Evolutionary conservation across 2,888 invertebrate species (phyloP).

Genomic region (Lymantria dispar): DNA sequence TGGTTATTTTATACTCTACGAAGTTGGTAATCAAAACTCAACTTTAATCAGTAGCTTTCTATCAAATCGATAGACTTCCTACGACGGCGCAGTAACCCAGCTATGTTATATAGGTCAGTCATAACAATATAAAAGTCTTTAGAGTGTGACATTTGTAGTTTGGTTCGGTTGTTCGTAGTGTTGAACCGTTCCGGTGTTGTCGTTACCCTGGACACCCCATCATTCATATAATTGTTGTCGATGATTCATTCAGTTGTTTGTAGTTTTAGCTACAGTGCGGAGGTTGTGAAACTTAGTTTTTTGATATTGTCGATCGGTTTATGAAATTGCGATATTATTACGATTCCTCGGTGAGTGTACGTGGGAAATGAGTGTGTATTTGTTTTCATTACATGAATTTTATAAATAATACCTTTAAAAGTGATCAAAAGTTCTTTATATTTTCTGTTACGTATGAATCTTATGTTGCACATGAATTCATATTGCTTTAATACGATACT

Average conservation of each 20-base stretch:
- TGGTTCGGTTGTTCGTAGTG: conserved; percentile 51
- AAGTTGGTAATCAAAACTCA: conserved; percentile 49
- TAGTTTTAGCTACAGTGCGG: conserved; percentile 40
- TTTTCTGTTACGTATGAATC: too few species aligned
- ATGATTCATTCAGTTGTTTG: conserved; percentile 54
- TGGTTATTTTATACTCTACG: conserved; percentile 39
- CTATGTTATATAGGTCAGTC: conserved; percentile 42
- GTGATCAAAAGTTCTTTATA: too few species aligned
- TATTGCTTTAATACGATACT: too few species aligned
- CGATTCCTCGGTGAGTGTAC: conserved; percentile 68
- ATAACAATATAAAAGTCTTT: conserved; percentile 23
- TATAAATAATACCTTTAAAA: too few species aligned
- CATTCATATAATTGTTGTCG: conserved; percentile 27
- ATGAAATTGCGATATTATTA: conserved; percentile 75
- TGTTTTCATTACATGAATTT: too few species aligned
- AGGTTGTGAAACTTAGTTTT: conserved; percentile 26
- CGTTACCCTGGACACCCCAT: conserved; percentile 57
- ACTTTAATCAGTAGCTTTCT: conserved; percentile 42
- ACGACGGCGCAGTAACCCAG: conserved; percentile 68
- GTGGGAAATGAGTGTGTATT: neutral
- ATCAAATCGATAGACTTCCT: conserved; percentile 72
- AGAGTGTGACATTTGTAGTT: conserved; percentile 41
- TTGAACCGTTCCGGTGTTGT: conserved; percentile 49
- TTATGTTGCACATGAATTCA: too few species aligned
- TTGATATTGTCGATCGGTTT: conserved; percentile 37